phyloP scores from a whole-genome alignment of 2,888 invertebrate species.

The Pollenia amentaria region DNA sequence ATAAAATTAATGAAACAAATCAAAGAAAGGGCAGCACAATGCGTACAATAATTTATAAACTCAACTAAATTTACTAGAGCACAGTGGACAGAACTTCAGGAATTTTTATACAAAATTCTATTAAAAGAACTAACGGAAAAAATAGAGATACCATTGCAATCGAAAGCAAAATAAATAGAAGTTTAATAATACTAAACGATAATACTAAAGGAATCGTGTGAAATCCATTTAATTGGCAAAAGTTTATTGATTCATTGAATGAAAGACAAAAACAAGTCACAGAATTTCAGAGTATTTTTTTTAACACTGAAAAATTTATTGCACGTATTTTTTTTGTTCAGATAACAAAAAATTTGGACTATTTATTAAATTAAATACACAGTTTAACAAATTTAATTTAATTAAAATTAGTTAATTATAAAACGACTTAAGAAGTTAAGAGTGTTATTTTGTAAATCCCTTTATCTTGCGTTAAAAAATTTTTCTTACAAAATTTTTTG shows the following conservation, averaged over 20 bases:
- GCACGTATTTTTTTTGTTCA: no score
- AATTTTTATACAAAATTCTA: background rate
- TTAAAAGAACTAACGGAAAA: background rate
- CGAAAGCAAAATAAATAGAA: background rate
- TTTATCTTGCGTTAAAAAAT: no score
- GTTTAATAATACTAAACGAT: background rate
- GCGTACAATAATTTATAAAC: background rate
- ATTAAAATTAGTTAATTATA: no score
- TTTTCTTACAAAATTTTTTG: no score
- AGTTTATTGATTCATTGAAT: no score
- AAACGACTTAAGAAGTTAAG: no score
- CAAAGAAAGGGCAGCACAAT: background rate
- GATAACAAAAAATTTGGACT: no score
- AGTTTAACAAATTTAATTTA: no score
- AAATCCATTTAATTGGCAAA: no score
- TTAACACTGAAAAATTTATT: background rate
- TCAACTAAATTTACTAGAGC: constrained; percentile 6
- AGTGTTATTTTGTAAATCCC: no score
- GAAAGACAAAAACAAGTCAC: no score
- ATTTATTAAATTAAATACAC: no score
- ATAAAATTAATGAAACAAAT: background rate
- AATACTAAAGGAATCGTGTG: background rate
- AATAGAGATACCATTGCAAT: background rate
- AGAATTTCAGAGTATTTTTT: background rate
- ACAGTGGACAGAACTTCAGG: background rate